Conservation (phyloP, 2,888 invertebrate genomes). For the Andrena minutula region DNA sequence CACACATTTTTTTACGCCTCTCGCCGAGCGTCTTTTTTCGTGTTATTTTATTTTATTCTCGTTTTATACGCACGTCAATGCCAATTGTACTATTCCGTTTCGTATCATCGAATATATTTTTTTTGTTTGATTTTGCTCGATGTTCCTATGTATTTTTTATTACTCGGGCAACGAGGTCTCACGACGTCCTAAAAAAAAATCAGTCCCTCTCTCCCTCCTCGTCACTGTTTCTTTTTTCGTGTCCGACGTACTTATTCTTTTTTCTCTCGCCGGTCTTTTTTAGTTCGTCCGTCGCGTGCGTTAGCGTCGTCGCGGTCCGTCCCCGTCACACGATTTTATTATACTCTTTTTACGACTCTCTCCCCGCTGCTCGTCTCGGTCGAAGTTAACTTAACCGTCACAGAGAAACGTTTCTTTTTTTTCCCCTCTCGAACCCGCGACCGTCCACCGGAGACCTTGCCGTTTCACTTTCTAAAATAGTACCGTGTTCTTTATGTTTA, state of each 20-base stretch:
- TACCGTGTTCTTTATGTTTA: slow-evolving; percentile 37
- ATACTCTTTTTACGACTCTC: not conserved
- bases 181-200: slow-evolving; percentile 19
- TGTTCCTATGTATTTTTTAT: slow-evolving; percentile 4
- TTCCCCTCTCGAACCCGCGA: slow-evolving; percentile 42
- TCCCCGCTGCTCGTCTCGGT: slow-evolving; percentile 24
- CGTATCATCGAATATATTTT: slow-evolving; percentile 24
- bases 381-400: slow-evolving; percentile 17
- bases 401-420: slow-evolving; percentile 23
- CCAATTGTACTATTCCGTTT: slow-evolving; percentile 42
- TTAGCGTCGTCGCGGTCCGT: slow-evolving; percentile 36
- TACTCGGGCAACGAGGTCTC: slow-evolving; percentile 23
- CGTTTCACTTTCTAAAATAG: slow-evolving; percentile 35
- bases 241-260: not conserved
- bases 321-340: slow-evolving; percentile 4
- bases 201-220: not conserved
- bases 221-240: not conserved
- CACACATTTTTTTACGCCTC: slow-evolving; percentile 57
- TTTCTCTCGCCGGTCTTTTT: not conserved
- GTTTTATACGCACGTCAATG: slow-evolving; percentile 43
- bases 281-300: slow-evolving; percentile 24
- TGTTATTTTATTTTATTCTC: not conserved
- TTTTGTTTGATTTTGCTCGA: not conserved
- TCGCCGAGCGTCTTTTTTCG: slow-evolving; percentile 44
- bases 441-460: slow-evolving; percentile 53